Evolutionary conservation across 2,113 vertebrate genomes (phyloP), one percentile per base, ranked within the genome.

Genomic region (Colossoma macropomum): DNA sequence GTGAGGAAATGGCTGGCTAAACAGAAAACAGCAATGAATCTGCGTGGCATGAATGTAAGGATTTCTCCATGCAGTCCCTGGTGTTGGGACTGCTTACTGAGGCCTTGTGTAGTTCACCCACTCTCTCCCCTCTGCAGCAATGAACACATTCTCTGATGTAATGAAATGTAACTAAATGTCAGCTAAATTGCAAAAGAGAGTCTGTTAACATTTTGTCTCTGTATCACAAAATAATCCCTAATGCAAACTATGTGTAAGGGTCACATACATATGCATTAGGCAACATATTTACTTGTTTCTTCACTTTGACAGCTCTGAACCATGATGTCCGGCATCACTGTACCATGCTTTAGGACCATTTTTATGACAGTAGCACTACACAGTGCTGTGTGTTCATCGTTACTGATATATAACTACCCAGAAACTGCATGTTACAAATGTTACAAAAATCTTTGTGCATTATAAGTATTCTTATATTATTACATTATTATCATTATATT

Each of bases 11-110:
- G 90, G 90, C 92, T 92, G 90, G 89, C 91, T 89, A 94, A 95
- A 96, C 94, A 96, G 93, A 95, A 93, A 86, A 93, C 86, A 69
- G 90, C 91, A 91, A 94, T 93, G 93, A 95, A 94, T 94, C 92
- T 91, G 86, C 74, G 74, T 83, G 90, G 93, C 90, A 93, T 93
- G 93, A 94, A 95, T 95, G 91, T 87, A 91, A 85, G 85, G 88
- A 91, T 92, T 92, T 93, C 92, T 93, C 90, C 88, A 84, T 91
- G 75, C 93, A 92, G 89, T 92, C 92, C 86, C 90, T 77, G 80
- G 89, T 92, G 92, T 94, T 90, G 92, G 81, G 92, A 93, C 91
- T 93, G 92, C 92, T 91, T 93, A 95, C 92, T 93, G 92, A 90
- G 89, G 86, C 88, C 93, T 91, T 93, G 93, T 94, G 93, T 95